A percentile compares a stretch with the other conserved stretches of the same genome.
These are phyloP conservation scores for Oryzias dopingdopingensis DNA, from an alignment of 2,797 vertebrate species.

Conservation along the genomic window DNA sequence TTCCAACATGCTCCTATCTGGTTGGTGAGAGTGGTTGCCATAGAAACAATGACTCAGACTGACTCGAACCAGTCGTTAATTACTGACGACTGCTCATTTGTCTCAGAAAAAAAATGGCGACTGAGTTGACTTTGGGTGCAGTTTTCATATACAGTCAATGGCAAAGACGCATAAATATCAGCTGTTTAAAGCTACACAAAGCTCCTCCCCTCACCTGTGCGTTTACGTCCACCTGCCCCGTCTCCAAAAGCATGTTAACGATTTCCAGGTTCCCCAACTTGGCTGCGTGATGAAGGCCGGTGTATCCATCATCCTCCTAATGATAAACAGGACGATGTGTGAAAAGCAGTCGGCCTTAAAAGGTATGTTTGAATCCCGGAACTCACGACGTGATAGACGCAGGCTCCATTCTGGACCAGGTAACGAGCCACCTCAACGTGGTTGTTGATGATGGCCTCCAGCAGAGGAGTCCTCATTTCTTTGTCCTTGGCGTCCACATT, in stretches of 20 bases:
- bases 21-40: no score
- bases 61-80: no score
- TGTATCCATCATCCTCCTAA: slow-evolving; percentile 92
- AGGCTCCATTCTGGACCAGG: slow-evolving; percentile 84
- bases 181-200: no score
- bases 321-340: neutral
- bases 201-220: slow-evolving; percentile 77
- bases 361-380: neutral
- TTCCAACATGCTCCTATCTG: no score
- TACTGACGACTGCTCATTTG: no score
- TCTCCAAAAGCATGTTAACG: slow-evolving; percentile 86
- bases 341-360: neutral
- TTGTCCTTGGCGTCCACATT: slow-evolving; percentile 89
- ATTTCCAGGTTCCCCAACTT: slow-evolving; percentile 88
- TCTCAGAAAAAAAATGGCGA: no score
- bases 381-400: slow-evolving; percentile 85
- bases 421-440: slow-evolving; percentile 84
- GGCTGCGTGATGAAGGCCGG: slow-evolving; percentile 91
- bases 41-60: no score
- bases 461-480: slow-evolving; percentile 83
- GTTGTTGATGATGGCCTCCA: slow-evolving; percentile 89
- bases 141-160: no score
- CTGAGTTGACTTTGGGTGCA: no score
- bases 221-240: slow-evolving; percentile 90
- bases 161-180: no score